These are phyloP conservation scores for Parazoanthus atlanticus DNA, from an alignment of 92 coral and sea anemone genomes.

Conservation along the genomic window DNA sequence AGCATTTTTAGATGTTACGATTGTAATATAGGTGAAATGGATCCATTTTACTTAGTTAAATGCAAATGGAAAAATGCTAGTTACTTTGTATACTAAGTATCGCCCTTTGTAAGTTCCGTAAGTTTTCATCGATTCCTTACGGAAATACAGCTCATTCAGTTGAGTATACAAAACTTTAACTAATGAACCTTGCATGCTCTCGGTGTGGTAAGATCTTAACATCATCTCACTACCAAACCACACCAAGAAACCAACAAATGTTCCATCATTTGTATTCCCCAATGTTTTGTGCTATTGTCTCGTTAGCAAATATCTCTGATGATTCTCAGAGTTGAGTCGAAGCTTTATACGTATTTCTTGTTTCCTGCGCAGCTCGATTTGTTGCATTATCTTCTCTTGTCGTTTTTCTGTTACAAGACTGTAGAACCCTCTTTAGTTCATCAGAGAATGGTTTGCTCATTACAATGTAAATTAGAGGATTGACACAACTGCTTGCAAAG, in stretches of 20 bases:
- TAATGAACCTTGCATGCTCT: too few species aligned
- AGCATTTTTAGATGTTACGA: too few species aligned
- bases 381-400: neutral
- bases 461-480: neutral
- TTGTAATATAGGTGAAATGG: too few species aligned
- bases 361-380: neutral
- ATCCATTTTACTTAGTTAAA: too few species aligned
- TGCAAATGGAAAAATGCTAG: too few species aligned
- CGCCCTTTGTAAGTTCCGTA: neutral
- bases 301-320: neutral
- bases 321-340: neutral
- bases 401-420: neutral
- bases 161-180: neutral
- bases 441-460: neutral
- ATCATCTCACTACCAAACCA: too few species aligned
- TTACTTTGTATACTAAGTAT: neutral
- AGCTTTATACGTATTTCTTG: neutral
- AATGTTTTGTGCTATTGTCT: neutral
- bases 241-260: neutral
- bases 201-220: too few species aligned
- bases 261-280: neutral
- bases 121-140: too few species aligned
- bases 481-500: constrained; percentile 13
- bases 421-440: neutral
- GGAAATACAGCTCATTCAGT: neutral